A percentile compares a stretch with the other conserved stretches of the same genome.
Conservation (phyloP, 2,113 vertebrate genomes). For the Salvator merianae region DNA sequence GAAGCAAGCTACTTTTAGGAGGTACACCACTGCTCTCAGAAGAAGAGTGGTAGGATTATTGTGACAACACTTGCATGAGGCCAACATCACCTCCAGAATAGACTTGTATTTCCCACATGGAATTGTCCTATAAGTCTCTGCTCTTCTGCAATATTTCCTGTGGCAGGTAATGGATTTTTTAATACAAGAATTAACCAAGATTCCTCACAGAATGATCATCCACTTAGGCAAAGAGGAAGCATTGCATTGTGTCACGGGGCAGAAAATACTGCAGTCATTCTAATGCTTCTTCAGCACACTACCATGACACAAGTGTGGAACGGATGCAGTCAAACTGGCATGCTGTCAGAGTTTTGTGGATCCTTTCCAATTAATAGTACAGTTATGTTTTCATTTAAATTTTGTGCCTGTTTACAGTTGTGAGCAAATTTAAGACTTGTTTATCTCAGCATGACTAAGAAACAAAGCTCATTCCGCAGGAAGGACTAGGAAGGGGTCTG, state of each 20-base stretch:
- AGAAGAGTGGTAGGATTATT: too few relatives aligned
- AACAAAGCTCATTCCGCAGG: too few relatives aligned
- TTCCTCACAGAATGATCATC: not conserved
- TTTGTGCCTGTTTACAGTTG: rapidly evolving
- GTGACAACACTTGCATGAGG: not conserved
- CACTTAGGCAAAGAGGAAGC: not conserved
- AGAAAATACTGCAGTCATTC: not conserved
- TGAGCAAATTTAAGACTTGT: not conserved
- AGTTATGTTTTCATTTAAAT: not conserved
- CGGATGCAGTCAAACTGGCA: not conserved
- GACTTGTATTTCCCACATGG: not conserved
- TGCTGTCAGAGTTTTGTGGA: not conserved
- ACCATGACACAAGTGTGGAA: not conserved
- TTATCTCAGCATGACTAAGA: not conserved
- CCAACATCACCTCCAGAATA: not conserved
- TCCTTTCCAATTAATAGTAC: not conserved
- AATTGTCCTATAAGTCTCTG: not conserved
- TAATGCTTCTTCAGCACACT: not conserved
- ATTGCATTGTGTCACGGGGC: not conserved
- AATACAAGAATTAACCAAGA: not conserved
- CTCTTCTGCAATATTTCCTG: not conserved
- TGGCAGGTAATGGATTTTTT: rapidly evolving
- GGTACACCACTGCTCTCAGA: not conserved
- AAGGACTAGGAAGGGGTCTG: too few relatives aligned
- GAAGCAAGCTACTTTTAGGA: too few relatives aligned